These are phyloP conservation scores for Willowsia nigromaculata DNA, from an alignment of 2,888 invertebrate genomes.

Conservation along the genomic window DNA sequence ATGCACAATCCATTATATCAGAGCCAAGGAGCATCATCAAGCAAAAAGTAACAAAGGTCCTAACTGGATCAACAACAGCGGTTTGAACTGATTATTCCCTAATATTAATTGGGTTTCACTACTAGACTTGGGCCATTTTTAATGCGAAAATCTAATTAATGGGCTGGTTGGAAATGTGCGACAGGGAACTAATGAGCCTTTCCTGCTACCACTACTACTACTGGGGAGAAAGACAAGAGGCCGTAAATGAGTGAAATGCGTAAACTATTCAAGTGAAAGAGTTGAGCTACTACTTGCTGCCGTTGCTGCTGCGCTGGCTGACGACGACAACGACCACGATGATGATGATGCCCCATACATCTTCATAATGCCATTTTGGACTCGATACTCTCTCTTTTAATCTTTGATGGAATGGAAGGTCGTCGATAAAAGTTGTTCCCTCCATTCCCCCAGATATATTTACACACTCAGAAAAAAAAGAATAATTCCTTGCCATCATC, in stretches of 20 bases:
- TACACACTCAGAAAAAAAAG: too few relatives aligned
- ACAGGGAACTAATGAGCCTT: conserved; percentile 71
- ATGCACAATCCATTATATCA: not conserved
- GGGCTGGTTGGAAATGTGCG: conserved; percentile 68
- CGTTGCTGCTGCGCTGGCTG: conserved; percentile 5
- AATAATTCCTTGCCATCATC: too few relatives aligned
- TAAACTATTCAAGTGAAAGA: conserved; percentile 64
- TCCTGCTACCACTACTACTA: conserved; percentile 6
- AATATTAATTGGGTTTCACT: conserved; percentile 65
- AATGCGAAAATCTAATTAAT: conserved; percentile 72
- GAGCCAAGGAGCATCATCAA: not conserved
- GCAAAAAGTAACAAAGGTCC: conserved; percentile 51
- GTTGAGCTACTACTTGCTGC: not conserved
- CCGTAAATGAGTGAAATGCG: conserved; percentile 62
- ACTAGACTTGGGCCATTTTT: conserved; percentile 61
- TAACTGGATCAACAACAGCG: conserved; percentile 71
- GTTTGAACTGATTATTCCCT: conserved; percentile 70
- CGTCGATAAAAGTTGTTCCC: conserved; percentile 11
- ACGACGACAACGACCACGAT: not conserved
- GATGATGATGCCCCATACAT: conserved; percentile 50
- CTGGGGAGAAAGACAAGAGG: conserved; percentile 60
- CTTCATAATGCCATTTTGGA: conserved; percentile 54
- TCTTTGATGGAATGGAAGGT: conserved; percentile 64
- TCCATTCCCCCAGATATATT: too few relatives aligned
- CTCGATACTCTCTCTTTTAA: conserved; percentile 54